Conservation (phyloP, 2,888 invertebrate genomes). For the Ormyrus rosae region DNA sequence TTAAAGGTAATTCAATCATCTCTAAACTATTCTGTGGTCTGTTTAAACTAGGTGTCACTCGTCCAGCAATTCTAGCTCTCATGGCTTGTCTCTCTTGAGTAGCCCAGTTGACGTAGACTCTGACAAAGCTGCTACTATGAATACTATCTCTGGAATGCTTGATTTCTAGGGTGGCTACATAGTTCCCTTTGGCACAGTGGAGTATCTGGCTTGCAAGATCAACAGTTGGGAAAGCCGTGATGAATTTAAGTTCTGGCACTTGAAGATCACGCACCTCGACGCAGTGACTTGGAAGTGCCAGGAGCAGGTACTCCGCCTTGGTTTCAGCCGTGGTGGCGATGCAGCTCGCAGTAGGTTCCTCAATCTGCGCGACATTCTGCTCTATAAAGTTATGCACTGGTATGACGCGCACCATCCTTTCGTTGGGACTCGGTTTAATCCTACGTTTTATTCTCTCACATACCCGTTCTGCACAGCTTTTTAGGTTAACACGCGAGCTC, state of each 20-base stretch:
- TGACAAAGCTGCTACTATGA: slow-evolving; percentile 76
- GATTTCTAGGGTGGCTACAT: slow-evolving; percentile 82
- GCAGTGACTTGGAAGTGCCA: slow-evolving; percentile 80
- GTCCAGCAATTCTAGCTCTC: slow-evolving; percentile 84
- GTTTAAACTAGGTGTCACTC: slow-evolving; percentile 84
- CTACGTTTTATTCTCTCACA: no score
- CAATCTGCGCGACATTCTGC: slow-evolving; percentile 81
- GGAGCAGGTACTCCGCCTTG: slow-evolving; percentile 77
- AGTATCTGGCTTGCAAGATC: slow-evolving; percentile 83
- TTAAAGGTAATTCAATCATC: slow-evolving; percentile 85
- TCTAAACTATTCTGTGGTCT: slow-evolving; percentile 81
- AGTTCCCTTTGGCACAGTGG: slow-evolving; percentile 84
- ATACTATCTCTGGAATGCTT: slow-evolving; percentile 74
- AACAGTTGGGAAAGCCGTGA: slow-evolving; percentile 84
- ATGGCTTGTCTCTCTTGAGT: slow-evolving; percentile 77
- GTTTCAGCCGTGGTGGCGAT: slow-evolving; percentile 75
- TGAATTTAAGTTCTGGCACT: slow-evolving; percentile 72
- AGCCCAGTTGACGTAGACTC: slow-evolving; percentile 87
- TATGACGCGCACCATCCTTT: slow-evolving; percentile 82
- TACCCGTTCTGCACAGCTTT: no score
- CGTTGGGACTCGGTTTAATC: no score
- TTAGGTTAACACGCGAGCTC: no score
- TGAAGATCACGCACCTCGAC: slow-evolving; percentile 79
- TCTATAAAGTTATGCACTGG: slow-evolving; percentile 83
- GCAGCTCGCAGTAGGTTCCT: slow-evolving; percentile 82